Evolutionary conservation across 2,888 invertebrate species (phyloP), one percentile per base, ranked within the genome.

Genomic region (Metopia argyrocephala): DNA sequence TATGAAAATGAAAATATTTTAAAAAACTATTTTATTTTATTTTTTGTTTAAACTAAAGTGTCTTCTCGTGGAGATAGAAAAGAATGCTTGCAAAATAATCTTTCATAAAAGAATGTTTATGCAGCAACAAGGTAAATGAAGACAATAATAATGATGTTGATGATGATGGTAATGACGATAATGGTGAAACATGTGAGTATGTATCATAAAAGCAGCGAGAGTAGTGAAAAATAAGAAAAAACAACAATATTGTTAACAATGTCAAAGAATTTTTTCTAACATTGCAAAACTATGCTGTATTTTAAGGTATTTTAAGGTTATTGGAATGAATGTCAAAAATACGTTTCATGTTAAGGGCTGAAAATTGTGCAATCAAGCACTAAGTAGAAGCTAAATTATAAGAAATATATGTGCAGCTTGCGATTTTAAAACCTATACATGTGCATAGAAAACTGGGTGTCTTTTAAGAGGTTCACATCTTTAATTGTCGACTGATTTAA

Each of bases 1-100:
- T 48, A 20, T 20, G 6, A 18, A 20, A 48, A 48, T n/a, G 5
- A 48, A 7, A 20, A 64, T 18, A 57, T 73, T 80, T 65, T 59
- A 50, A 57, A 59, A 61, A 76, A 54, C 62, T 71, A 69, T 76
- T n/a, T n/a, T n/a, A n/a, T n/a, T n/a, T n/a, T n/a, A n/a, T n/a
- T n/a, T n/a, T n/a, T n/a, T n/a, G n/a, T n/a, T 21, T 59, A 2
- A 15, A 70, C 65, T 5, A 38, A 56, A 28, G 18, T 48, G 31
- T 25, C 7, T 45, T 20, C 12, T 7, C 45, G 21, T 46, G 38
- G 15, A 15, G 15, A 3, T 9, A 15, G 12, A 12, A 38, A 3
- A 4, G 38, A 12, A 9, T 59, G 2, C 5, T 59, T 59, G 31
- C 6, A 38, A 57, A 9, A 64, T 64, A 46, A 56, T 23, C 15